Evolutionary conservation across 2,797 vertebrate genomes (phyloP).

Genomic region (Urosaurus nigricauda): DNA sequence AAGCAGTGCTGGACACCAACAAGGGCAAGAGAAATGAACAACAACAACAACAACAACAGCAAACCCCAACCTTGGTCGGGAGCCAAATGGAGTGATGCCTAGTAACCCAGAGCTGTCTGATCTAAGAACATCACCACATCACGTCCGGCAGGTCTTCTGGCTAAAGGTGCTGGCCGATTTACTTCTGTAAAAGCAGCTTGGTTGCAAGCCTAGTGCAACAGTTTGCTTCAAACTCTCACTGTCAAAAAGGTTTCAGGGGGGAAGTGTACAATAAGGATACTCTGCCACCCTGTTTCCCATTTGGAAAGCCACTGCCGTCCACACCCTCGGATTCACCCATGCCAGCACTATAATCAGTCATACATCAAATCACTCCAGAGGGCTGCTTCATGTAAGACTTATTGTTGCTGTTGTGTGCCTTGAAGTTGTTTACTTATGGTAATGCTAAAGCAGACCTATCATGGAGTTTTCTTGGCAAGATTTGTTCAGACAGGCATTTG

Average conservation of each 20-base stretch:
- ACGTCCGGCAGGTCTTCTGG: slow-evolving; percentile 1
- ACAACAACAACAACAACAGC: neutral
- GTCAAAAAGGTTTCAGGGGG: neutral
- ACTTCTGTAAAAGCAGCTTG: neutral
- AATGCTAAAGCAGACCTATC: no score
- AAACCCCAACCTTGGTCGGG: neutral
- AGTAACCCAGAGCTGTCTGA: neutral
- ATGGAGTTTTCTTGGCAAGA: no score
- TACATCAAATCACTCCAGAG: neutral
- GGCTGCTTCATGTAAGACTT: no score
- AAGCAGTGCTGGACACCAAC: neutral
- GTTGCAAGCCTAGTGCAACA: neutral
- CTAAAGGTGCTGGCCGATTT: slow-evolving; percentile 5
- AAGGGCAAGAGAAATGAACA: neutral
- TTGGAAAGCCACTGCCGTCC: neutral
- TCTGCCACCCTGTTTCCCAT: neutral
- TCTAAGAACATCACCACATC: slow-evolving; percentile 22
- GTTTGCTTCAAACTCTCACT: neutral
- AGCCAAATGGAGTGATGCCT: slow-evolving; percentile 34
- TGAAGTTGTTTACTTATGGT: no score
- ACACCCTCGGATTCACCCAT: neutral
- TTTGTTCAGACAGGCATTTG: no score
- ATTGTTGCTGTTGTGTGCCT: no score
- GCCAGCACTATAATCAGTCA: neutral
- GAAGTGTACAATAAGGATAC: neutral